These are phyloP conservation scores for Neosalanx taihuensis DNA, from an alignment of 2,797 vertebrate species.

Conservation along the genomic window DNA sequence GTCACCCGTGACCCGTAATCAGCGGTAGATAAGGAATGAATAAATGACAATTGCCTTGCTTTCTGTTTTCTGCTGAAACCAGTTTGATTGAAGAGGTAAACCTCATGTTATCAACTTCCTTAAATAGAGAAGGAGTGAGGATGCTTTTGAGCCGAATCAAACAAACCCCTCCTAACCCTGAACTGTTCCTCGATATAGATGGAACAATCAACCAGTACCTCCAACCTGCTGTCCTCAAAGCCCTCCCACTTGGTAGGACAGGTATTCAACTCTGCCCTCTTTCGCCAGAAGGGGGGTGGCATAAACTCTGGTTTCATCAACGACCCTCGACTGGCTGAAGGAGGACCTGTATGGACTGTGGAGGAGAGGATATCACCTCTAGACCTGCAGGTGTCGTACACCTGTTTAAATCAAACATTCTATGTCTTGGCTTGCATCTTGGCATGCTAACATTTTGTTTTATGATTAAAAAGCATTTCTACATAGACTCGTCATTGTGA, in stretches of 20 bases:
- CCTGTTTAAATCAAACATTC: not conserved
- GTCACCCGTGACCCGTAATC: no score
- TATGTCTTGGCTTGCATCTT: not conserved
- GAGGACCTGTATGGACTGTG: slow-evolving; percentile 85
- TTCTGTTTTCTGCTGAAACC: not conserved
- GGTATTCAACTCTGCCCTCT: slow-evolving; percentile 88
- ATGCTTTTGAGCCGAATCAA: not conserved
- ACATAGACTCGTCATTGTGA: no score
- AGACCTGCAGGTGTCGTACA: slow-evolving; percentile 80
- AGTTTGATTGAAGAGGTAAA: no score
- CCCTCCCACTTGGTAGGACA: slow-evolving; percentile 86
- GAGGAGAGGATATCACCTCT: slow-evolving; percentile 83
- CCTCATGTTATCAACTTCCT: no score
- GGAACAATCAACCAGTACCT: slow-evolving; percentile 65
- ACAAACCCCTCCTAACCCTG: not conserved
- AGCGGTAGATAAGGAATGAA: no score
- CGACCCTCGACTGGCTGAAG: slow-evolving; percentile 69
- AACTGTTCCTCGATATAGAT: slow-evolving; percentile 34
- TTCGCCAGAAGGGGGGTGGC: slow-evolving; percentile 83
- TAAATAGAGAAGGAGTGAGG: not conserved
- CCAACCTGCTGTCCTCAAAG: slow-evolving; percentile 70
- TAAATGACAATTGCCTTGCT: no score
- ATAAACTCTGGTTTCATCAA: slow-evolving; percentile 64
- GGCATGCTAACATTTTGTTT: not conserved
- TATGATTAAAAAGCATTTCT: no score